phyloP scores from a whole-genome alignment of 1,140 invertebrate species.

The Heliconius nattereri region DNA sequence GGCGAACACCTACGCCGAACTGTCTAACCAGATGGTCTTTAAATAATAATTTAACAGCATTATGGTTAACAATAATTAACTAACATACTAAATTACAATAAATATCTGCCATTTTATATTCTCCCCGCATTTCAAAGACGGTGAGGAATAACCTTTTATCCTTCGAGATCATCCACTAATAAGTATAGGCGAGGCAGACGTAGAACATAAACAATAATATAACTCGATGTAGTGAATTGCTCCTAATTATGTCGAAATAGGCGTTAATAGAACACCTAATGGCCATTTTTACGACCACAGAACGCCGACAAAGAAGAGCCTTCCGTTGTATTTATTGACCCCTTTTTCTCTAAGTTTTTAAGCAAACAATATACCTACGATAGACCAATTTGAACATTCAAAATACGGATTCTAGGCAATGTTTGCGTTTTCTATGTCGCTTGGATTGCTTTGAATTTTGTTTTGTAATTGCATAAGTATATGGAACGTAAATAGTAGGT shows the following conservation, averaged over 20 bases:
- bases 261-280: constrained; percentile 78
- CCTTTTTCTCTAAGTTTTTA: constrained; percentile 74
- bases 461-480: neutral
- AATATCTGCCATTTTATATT: neutral
- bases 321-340: constrained; percentile 72
- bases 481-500: too few species aligned
- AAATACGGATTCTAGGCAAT: neutral
- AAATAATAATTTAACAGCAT: neutral
- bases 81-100: neutral
- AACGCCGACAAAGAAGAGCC: constrained; percentile 74
- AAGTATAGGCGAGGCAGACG: constrained; percentile 22
- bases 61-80: neutral
- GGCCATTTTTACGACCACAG: constrained; percentile 65
- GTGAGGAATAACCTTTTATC: constrained; percentile 2
- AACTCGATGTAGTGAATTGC: constrained; percentile 62
- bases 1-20: constrained; percentile 3
- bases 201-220: constrained; percentile 70
- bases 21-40: neutral
- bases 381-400: constrained; percentile 57
- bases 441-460: neutral
- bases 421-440: neutral
- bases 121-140: neutral
- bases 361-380: constrained; percentile 60
- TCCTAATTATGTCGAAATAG: constrained; percentile 79
- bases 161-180: constrained; percentile 10